Percentiles rank a stretch among this genome's conserved stretches.
Conservation (phyloP, 2,888 invertebrate species). For the Sussaba pulchella region DNA sequence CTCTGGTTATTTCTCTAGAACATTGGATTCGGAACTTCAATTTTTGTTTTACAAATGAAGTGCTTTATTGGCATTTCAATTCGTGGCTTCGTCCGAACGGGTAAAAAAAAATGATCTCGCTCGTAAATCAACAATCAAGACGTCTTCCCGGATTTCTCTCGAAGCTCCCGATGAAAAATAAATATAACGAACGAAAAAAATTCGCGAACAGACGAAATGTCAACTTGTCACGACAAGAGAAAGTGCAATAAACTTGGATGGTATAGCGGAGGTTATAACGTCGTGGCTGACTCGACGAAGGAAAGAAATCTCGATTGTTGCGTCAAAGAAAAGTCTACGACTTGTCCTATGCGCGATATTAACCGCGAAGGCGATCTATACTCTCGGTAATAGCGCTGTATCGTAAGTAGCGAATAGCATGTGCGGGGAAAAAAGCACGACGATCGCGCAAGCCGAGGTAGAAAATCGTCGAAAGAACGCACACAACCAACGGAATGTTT, state of each 20-base stretch:
- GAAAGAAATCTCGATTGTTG: constrained; percentile 16
- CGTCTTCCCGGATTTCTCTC: neutral
- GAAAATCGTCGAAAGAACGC: constrained; percentile 30
- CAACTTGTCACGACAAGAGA: neutral
- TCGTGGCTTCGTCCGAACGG: no score
- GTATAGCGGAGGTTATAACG: no score
- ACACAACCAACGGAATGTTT: constrained; percentile 19
- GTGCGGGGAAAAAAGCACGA: constrained; percentile 1
- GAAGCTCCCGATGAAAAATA: neutral
- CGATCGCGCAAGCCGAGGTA: constrained; percentile 2
- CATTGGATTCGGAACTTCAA: no score
- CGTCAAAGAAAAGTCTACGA: neutral
- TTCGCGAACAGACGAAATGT: neutral
- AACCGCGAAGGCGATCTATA: constrained; percentile 16
- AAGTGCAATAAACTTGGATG: neutral
- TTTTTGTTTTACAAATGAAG: no score
- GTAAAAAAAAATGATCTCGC: no score
- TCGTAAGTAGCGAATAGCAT: constrained; percentile 12
- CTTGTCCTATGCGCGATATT: constrained; percentile 8
- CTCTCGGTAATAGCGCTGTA: constrained; percentile 15
- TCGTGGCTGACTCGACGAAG: no score
- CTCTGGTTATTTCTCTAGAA: no score
- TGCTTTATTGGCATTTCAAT: no score
- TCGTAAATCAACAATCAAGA: no score
- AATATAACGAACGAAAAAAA: neutral